Percentiles rank a stretch among this genome's conserved stretches.
Conservation (phyloP, 2,113 vertebrate genomes). For the Pelecanus crispus region DNA sequence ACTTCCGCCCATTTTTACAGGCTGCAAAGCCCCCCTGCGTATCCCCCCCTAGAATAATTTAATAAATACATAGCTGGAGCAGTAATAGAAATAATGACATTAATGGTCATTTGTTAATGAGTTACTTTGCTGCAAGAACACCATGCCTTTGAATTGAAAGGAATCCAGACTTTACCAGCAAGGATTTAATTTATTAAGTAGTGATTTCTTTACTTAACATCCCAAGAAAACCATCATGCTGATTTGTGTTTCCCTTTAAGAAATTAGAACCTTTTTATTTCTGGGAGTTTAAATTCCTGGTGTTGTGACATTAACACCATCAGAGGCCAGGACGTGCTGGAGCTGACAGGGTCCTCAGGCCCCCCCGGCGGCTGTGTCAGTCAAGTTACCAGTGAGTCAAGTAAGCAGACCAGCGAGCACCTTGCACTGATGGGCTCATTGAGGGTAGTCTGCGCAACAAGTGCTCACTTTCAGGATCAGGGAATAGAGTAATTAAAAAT, state of each 20-base stretch:
- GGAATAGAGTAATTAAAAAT: neutral
- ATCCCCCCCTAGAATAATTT: neutral
- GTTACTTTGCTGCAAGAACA: neutral
- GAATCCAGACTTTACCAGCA: neutral
- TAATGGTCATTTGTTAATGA: neutral
- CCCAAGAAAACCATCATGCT: neutral
- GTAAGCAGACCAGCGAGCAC: neutral
- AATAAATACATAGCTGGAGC: neutral
- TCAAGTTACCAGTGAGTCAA: neutral
- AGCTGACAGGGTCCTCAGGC: neutral
- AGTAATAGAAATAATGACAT: neutral
- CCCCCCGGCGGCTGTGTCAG: neutral
- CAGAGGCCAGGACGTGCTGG: neutral
- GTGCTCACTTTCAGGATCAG: neutral
- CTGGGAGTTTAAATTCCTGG: neutral
- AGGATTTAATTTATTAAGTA: neutral
- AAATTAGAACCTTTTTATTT: neutral
- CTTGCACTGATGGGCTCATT: neutral
- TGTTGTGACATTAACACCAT: neutral
- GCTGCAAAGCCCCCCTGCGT: neutral
- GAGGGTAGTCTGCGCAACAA: neutral
- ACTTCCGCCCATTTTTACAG: slow-evolving; percentile 17
- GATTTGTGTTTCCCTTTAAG: neutral
- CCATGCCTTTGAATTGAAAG: neutral
- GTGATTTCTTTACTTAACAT: neutral